phyloP scores from a whole-genome alignment of 1,140 invertebrate genomes.

The Drosophila kanapiae region DNA sequence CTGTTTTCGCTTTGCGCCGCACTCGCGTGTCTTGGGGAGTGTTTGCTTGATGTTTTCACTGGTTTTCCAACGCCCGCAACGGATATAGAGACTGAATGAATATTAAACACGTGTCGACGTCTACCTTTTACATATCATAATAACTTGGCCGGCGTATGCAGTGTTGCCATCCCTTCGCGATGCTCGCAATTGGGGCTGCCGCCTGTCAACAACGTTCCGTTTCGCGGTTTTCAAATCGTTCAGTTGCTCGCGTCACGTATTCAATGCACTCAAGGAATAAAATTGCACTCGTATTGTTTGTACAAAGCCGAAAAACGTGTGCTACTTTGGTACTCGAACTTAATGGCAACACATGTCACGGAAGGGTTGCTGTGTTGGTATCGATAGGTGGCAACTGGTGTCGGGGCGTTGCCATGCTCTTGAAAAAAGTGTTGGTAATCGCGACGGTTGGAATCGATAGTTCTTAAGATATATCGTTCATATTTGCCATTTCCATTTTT shows the following conservation, averaged over 20 bases:
- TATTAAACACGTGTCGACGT: constrained; percentile 84
- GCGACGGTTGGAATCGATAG: neutral
- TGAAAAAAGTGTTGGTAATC: constrained; percentile 1
- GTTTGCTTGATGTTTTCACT: constrained; percentile 54
- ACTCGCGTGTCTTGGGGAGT: constrained; percentile 24
- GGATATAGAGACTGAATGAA: constrained; percentile 56
- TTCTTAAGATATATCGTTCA: neutral
- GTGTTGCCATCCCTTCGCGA: constrained; percentile 64
- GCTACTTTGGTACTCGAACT: constrained; percentile 33
- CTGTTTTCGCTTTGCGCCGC: constrained; percentile 17
- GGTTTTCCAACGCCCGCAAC: constrained; percentile 41
- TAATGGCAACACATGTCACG: constrained; percentile 52
- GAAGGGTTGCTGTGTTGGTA: constrained; percentile 19
- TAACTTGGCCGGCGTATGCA: constrained; percentile 84
- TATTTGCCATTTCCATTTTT: no score
- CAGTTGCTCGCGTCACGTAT: neutral
- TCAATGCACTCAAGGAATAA: neutral
- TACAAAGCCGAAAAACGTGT: constrained; percentile 62
- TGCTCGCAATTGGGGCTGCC: constrained; percentile 16
- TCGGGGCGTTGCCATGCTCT: neutral
- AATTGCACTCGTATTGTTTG: constrained; percentile 45
- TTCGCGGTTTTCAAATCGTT: constrained; percentile 2
- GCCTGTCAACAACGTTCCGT: constrained; percentile 8
- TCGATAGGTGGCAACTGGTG: constrained; percentile 14
- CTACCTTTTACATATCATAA: constrained; percentile 84